phyloP scores from a whole-genome alignment of 2,888 invertebrate genomes.

The Rotaria macrura region DNA sequence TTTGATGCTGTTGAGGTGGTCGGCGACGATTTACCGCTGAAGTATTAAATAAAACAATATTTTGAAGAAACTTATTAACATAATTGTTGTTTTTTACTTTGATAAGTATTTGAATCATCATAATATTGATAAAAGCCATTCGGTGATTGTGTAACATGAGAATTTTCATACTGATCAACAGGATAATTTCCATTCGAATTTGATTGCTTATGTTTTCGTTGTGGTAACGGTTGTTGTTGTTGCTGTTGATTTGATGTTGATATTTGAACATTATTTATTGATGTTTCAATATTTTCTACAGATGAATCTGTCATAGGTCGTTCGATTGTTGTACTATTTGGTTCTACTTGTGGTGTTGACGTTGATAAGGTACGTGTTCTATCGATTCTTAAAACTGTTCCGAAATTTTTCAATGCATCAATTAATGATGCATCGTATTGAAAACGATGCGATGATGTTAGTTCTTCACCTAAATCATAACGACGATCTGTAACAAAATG shows the following conservation, averaged over 20 bases:
- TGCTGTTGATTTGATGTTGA: background rate
- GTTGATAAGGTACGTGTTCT: background rate
- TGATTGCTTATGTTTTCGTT: background rate
- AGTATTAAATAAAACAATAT: no score
- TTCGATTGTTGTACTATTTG: background rate
- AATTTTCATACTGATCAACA: background rate
- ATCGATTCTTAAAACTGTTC: conserved; percentile 13
- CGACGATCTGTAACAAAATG: background rate
- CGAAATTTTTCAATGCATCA: background rate
- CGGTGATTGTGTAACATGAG: background rate
- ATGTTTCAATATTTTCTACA: background rate
- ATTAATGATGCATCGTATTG: background rate
- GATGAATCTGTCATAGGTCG: background rate
- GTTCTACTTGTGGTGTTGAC: background rate
- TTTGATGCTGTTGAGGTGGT: background rate
- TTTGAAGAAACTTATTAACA: no score
- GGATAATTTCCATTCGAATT: background rate
- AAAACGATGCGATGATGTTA: background rate
- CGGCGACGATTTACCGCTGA: background rate
- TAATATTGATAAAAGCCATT: background rate
- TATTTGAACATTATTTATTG: background rate
- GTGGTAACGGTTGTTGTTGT: background rate
- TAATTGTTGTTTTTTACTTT: background rate
- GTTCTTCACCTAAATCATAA: conserved; percentile 8
- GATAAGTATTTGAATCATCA: background rate